Evolutionary conservation across 2,113 vertebrate species (phyloP), one percentile per base, ranked within the genome.

Genomic region (Crotalus tigris): DNA sequence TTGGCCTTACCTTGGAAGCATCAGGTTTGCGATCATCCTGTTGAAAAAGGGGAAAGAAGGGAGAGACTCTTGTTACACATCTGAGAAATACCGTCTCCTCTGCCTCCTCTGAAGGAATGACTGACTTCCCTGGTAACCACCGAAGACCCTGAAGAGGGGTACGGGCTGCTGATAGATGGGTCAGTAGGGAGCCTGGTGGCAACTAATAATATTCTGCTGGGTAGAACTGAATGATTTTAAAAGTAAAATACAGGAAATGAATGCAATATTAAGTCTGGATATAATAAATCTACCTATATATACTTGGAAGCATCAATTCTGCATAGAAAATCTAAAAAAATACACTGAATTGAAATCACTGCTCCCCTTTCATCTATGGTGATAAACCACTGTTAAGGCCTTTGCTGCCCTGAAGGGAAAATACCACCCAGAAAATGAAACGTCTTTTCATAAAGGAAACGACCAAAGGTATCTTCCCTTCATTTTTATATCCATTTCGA

Each of bases 11-110:
- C 98, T 98, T 98, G 93, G 96, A 92, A 19, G 69, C 15, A 57
- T 97, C 96, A 17, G 97, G 97, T 94, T 98, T 97, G 95, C 98
- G 98, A 93, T 99, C 99, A 2, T 97, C 96, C 99, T 99, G 96
- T 94, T 96, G 96, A 95, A 92, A 94, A 87, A 93, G 3, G 3
- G 6, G 39, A 93, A 94, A 61, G 75, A 88, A 92, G 24, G 24
- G 91, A 39, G 21, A 94, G 92, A 96, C 91, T 33, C 39, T 7
- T 8, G 75, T 92, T 94, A 95, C 10, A 5, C 85, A 87, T 93
- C 91, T 93, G 61, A 53, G 44, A 29, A 91, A 95, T 94, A 69
- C 87, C 85, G 54, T 13, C 92, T 75, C 89, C 29, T 92, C 57
- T 92, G 95, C 94, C 51, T 23, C 90, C 90, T 53, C 17, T 0